Evolutionary conservation across 2,797 vertebrate genomes (phyloP).

Genomic region (Siniperca obscura): DNA sequence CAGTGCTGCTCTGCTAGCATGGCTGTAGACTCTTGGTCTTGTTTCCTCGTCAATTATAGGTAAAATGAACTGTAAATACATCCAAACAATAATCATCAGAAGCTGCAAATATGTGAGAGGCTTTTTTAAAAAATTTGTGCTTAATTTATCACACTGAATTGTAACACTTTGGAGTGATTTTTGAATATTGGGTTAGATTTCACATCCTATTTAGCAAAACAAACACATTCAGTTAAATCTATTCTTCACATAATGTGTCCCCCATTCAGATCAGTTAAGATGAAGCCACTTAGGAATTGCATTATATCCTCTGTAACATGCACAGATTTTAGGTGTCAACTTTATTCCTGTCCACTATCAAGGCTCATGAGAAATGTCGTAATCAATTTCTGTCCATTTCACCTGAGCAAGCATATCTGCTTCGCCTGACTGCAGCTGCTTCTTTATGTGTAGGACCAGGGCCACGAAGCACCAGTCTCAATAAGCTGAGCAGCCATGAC

Average conservation of each 20-base stretch:
- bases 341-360: constrained; percentile 10
- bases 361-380: constrained; percentile 10
- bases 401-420: constrained; percentile 9
- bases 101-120: no score
- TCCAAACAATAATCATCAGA: not conserved
- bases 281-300: not conserved
- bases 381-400: constrained; percentile 11
- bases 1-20: no score
- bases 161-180: not conserved
- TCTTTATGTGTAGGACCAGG: not conserved
- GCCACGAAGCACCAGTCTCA: not conserved
- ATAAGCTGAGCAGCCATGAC: not conserved
- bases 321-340: constrained; percentile 6
- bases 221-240: not conserved
- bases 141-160: not conserved
- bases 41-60: not conserved
- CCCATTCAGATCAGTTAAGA: not conserved
- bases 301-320: not conserved
- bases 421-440: not conserved
- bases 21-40: not conserved
- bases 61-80: not conserved
- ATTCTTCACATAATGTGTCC: not conserved
- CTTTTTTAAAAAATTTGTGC: no score
- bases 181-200: not conserved
- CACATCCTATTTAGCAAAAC: not conserved